A percentile compares a stretch with the other conserved stretches of the same genome.
Conservation (phyloP, 2,888 invertebrate species). For the Drosophila eohydei region DNA sequence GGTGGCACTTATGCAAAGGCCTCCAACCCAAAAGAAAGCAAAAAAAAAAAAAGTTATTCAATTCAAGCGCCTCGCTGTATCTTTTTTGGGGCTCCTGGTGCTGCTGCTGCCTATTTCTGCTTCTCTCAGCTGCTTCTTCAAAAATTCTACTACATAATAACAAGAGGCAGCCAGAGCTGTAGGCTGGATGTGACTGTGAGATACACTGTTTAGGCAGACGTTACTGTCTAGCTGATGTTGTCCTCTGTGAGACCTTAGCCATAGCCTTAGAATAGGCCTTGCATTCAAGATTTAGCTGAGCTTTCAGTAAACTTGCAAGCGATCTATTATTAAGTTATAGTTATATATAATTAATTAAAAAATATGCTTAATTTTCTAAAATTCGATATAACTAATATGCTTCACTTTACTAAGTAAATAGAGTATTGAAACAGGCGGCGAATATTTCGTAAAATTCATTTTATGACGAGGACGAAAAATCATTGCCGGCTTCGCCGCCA, state of each 20-base stretch:
- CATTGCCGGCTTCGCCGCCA: constrained; percentile 70
- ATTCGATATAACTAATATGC: neutral
- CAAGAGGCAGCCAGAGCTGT: constrained; percentile 6
- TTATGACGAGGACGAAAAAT: constrained; percentile 73
- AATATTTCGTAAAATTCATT: constrained; percentile 78
- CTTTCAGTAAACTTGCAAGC: neutral
- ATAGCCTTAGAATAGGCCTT: neutral
- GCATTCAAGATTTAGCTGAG: too few species aligned
- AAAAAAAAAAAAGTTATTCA: constrained; percentile 60
- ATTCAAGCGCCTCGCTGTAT: constrained; percentile 48
- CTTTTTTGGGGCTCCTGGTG: constrained; percentile 15
- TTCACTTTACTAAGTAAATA: neutral
- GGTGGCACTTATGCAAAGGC: constrained; percentile 52
- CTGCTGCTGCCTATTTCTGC: constrained; percentile 12
- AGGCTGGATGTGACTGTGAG: neutral
- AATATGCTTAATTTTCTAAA: neutral
- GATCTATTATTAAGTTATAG: neutral
- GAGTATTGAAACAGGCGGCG: constrained; percentile 33
- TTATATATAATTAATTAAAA: too few species aligned
- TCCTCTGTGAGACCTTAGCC: too few species aligned
- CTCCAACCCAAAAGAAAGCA: constrained; percentile 28
- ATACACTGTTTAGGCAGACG: neutral
- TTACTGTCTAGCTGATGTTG: too few species aligned
- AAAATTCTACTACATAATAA: constrained; percentile 29
- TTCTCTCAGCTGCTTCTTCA: constrained; percentile 21